phyloP scores from a whole-genome alignment of 1,140 invertebrate species.

The Macrosteles quadrilineatus region DNA sequence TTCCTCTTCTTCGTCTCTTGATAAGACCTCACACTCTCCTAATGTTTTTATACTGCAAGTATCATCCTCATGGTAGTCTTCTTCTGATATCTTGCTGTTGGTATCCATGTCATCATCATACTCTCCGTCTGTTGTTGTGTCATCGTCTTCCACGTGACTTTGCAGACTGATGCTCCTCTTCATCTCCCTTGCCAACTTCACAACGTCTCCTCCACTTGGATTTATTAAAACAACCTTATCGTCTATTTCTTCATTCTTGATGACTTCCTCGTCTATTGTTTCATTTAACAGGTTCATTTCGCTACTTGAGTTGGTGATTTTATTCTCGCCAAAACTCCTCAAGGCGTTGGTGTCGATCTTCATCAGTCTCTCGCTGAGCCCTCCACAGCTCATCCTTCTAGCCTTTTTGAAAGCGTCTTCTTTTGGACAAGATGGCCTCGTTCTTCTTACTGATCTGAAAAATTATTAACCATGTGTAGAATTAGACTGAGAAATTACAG shows the following conservation, averaged over 20 bases:
- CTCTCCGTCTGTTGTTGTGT: conserved; percentile 23
- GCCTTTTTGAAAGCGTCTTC: neutral
- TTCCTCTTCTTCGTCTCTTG: neutral
- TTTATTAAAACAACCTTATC: conserved; percentile 8
- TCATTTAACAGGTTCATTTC: neutral
- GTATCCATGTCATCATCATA: conserved; percentile 5
- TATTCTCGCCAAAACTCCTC: conserved; percentile 3
- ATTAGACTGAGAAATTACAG: too few species aligned
- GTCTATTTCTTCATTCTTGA: conserved; percentile 1
- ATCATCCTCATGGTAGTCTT: conserved; percentile 8
- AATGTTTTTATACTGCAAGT: neutral
- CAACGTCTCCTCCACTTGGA: neutral
- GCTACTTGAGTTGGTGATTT: conserved; percentile 10
- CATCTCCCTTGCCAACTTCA: neutral
- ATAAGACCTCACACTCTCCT: neutral
- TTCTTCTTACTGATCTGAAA: neutral
- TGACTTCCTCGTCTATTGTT: neutral
- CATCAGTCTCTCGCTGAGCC: neutral
- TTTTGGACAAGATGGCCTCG: neutral
- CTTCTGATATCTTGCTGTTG: conserved; percentile 8
- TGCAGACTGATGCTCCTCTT: conserved; percentile 18
- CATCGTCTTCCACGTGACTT: conserved; percentile 28
- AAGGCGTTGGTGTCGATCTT: neutral
- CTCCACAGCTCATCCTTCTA: conserved; percentile 6
- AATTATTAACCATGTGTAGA: too few species aligned